phyloP scores from a whole-genome alignment of 2,888 invertebrate genomes.

The Rhimphoctona megacephalus region DNA sequence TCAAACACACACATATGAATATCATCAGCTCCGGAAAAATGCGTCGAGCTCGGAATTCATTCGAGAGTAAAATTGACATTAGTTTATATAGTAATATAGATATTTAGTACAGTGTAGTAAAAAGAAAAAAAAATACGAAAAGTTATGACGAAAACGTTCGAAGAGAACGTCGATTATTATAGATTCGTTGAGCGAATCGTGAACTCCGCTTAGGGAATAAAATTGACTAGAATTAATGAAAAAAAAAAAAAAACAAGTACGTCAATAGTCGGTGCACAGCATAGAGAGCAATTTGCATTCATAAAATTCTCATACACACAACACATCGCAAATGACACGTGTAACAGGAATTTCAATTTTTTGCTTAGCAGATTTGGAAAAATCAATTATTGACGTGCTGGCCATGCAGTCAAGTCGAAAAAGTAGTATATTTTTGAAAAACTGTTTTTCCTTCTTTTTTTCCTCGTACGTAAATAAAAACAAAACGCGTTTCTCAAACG shows the following conservation, averaged over 20 bases:
- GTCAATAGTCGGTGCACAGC: slow-evolving; percentile 52
- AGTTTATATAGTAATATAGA: slow-evolving; percentile 30
- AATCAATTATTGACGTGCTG: background rate
- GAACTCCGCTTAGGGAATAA: slow-evolving; percentile 33
- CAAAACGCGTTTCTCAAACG: background rate
- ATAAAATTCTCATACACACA: slow-evolving; percentile 22
- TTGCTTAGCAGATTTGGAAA: background rate
- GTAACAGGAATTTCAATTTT: slow-evolving; percentile 2
- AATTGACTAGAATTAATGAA: slow-evolving; percentile 51
- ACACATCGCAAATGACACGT: slow-evolving; percentile 38
- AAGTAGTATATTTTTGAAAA: slow-evolving; percentile 3
- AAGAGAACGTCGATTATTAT: slow-evolving; percentile 41
- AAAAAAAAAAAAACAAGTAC: slow-evolving; percentile 8
- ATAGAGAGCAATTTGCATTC: slow-evolving; percentile 27
- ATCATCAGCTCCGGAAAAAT: slow-evolving; percentile 46
- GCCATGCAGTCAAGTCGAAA: slow-evolving; percentile 1
- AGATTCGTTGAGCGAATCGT: slow-evolving; percentile 68
- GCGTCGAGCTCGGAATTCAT: slow-evolving; percentile 48
- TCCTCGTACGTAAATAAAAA: background rate
- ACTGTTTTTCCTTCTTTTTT: background rate
- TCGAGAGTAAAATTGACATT: slow-evolving; percentile 43
- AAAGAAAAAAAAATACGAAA: slow-evolving; percentile 12
- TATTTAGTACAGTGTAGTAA: slow-evolving; percentile 16
- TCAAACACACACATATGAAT: slow-evolving; percentile 19
- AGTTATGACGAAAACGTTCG: slow-evolving; percentile 42